Percentiles rank a stretch among this genome's conserved stretches.
Evolutionary conservation across 2,888 invertebrate species (phyloP).

Genomic region (Drosophila anomalipes): DNA sequence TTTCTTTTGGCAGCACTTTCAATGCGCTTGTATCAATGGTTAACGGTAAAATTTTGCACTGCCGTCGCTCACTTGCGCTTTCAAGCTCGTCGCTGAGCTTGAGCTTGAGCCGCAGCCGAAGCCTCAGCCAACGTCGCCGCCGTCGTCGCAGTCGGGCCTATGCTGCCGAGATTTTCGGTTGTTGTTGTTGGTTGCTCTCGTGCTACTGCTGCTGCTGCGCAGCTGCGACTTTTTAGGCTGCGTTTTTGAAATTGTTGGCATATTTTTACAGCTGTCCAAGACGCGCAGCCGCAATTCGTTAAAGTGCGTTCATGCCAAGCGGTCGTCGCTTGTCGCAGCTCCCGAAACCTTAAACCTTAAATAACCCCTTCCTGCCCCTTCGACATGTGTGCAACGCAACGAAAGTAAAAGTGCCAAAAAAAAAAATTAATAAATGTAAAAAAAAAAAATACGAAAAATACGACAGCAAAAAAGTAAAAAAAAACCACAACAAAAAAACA

Average conservation of each 20-base stretch:
- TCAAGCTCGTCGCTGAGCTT: constrained; percentile 26
- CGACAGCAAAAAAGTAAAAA: not conserved
- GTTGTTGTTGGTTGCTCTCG: constrained; percentile 37
- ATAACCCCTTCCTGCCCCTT: constrained; percentile 8
- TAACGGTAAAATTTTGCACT: constrained; percentile 72
- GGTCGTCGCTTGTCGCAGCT: constrained; percentile 76
- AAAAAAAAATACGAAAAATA: constrained; percentile 13
- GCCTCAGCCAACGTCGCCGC: not conserved
- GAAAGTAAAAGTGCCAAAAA: constrained; percentile 72
- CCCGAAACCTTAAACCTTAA: constrained; percentile 38
- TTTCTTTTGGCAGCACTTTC: constrained; percentile 62
- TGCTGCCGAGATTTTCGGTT: constrained; percentile 41
- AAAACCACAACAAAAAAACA: not conserved
- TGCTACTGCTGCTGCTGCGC: constrained; percentile 35
- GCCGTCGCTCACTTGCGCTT: constrained; percentile 56
- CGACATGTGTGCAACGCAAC: constrained; percentile 39
- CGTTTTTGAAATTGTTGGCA: constrained; percentile 81
- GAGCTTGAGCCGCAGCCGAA: constrained; percentile 28
- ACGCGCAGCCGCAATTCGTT: constrained; percentile 84
- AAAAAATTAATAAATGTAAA: not conserved
- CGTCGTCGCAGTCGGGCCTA: constrained; percentile 22
- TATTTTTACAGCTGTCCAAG: constrained; percentile 83
- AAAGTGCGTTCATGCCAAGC: constrained; percentile 81
- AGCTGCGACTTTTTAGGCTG: constrained; percentile 64
- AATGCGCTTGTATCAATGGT: constrained; percentile 43